A percentile compares a stretch with the other conserved stretches of the same genome.
Evolutionary conservation across 2,888 invertebrate genomes (phyloP).

Genomic region (Spatulosminthurus flaviceps): DNA sequence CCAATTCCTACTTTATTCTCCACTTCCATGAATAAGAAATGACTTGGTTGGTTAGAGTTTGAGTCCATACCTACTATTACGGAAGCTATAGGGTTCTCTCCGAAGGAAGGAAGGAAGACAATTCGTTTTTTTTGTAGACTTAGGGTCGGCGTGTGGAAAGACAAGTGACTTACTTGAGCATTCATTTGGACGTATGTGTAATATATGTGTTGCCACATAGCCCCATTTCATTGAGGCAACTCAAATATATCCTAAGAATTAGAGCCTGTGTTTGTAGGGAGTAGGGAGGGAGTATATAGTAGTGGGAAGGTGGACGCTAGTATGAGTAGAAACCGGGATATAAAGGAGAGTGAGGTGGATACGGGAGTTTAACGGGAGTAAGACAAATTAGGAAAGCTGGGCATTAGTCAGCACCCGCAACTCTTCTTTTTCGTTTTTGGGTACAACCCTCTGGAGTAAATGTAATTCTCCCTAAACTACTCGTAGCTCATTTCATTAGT

Average conservation of each 20-base stretch:
- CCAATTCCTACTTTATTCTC: background rate
- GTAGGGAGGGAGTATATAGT: background rate
- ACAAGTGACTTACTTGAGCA: conserved; percentile 42
- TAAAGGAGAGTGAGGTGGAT: background rate
- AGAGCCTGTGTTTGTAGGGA: background rate
- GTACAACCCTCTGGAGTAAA: conserved; percentile 26
- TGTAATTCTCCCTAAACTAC: conserved; percentile 32
- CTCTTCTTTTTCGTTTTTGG: conserved; percentile 19
- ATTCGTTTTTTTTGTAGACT: background rate
- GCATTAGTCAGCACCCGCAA: conserved; percentile 37
- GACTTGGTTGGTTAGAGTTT: conserved; percentile 23
- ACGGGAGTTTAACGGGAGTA: background rate
- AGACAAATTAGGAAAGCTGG: conserved; percentile 24
- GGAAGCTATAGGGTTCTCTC: no score
- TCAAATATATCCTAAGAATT: background rate
- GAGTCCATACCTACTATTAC: no score
- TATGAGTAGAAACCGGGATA: background rate
- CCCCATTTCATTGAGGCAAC: background rate
- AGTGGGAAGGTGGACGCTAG: background rate
- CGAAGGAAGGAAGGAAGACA: no score
- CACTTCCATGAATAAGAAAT: conserved; percentile 10
- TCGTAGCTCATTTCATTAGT: conserved; percentile 49
- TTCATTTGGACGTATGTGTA: conserved; percentile 32
- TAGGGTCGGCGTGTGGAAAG: conserved; percentile 16
- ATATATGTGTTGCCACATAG: conserved; percentile 29